Evolutionary conservation across 2,888 invertebrate species (phyloP).

Genomic region (Itoplectis maculator): DNA sequence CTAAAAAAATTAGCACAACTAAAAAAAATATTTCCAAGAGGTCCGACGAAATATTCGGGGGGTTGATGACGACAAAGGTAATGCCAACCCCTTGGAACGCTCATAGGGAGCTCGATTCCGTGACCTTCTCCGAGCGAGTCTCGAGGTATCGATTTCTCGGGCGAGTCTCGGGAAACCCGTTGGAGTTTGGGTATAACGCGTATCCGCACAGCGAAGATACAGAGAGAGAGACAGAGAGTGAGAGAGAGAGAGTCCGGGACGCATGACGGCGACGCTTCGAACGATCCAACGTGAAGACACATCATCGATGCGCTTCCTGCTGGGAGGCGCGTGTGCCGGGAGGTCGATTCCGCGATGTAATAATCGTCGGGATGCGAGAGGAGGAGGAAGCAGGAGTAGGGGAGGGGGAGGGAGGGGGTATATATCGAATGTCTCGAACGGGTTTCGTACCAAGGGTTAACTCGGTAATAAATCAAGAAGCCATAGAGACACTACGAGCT

Average conservation of each 20-base stretch:
- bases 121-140: neutral
- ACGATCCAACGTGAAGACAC: conserved; percentile 8
- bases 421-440: conserved; percentile 74
- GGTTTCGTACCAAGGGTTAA: conserved; percentile 79
- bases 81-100: too few relatives aligned
- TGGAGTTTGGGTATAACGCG: conserved; percentile 6
- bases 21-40: too few relatives aligned
- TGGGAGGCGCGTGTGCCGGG: conserved; percentile 48
- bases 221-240: too few relatives aligned
- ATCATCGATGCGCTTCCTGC: conserved; percentile 33
- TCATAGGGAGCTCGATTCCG: neutral
- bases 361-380: conserved; percentile 55
- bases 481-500: conserved; percentile 79
- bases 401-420: conserved; percentile 24
- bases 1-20: neutral
- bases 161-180: conserved; percentile 30
- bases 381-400: conserved; percentile 9
- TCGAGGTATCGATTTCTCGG: conserved; percentile 44
- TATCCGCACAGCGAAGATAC: neutral
- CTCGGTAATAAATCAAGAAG: conserved; percentile 83
- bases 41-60: too few relatives aligned
- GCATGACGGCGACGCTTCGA: conserved; percentile 10
- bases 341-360: conserved; percentile 74
- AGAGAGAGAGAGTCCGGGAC: too few relatives aligned
- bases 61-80: too few relatives aligned